A percentile compares a stretch with the other conserved stretches of the same genome.
These are phyloP conservation scores for Mormyrops boulengeri DNA, from an alignment of 2,797 vertebrate genomes.

Conservation along the genomic window DNA sequence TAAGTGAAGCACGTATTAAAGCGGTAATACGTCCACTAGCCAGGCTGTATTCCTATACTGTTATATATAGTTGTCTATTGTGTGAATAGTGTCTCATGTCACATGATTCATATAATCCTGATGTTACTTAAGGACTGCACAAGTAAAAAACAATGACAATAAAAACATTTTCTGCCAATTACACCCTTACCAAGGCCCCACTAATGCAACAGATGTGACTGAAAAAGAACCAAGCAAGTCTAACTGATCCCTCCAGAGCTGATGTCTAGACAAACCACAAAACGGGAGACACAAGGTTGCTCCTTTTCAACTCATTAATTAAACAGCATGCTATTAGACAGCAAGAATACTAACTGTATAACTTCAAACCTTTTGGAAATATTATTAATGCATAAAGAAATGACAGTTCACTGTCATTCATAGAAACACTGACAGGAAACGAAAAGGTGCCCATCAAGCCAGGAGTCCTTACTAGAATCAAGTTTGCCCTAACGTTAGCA, in stretches of 20 bases:
- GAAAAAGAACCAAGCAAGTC: not conserved
- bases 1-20: not conserved
- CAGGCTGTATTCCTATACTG: not conserved
- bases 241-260: not conserved
- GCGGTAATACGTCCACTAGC: not conserved
- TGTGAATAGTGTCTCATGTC: not conserved
- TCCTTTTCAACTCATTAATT: not conserved
- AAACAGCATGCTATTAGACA: not conserved
- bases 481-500: not conserved
- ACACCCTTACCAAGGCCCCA: not conserved
- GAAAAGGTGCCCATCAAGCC: not conserved
- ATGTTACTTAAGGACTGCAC: not conserved
- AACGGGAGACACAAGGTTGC: not conserved
- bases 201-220: not conserved
- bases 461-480: not conserved
- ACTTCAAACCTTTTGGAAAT: not conserved
- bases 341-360: not conserved
- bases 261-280: not conserved
- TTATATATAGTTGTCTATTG: not conserved
- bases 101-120: not conserved
- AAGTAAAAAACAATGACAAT: not conserved
- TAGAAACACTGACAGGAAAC: not conserved
- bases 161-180: not conserved
- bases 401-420: not conserved
- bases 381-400: not conserved